Conservation (phyloP, 2,113 vertebrate species). For the Elanoides forficatus region DNA sequence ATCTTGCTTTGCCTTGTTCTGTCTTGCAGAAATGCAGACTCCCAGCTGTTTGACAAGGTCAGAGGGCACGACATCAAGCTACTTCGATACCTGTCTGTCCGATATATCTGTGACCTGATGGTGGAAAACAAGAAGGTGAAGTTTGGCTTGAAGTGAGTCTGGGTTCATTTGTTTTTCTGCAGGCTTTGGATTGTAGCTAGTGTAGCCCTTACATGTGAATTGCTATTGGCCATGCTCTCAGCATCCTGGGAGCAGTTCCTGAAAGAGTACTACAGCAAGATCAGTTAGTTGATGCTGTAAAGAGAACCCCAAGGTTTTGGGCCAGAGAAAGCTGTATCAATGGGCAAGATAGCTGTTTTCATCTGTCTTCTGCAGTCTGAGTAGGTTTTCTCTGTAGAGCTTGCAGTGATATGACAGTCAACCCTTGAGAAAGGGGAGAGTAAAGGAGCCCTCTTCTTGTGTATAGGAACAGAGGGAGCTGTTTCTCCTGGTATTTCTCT, state of each 20-base stretch:
- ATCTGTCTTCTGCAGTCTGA: neutral
- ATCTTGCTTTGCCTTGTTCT: neutral
- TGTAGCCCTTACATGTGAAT: neutral
- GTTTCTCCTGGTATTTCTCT: neutral
- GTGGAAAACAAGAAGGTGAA: slow-evolving; percentile 99
- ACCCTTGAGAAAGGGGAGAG: neutral
- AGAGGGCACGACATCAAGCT: slow-evolving; percentile 95
- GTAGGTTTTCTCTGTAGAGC: neutral
- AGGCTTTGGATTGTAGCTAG: neutral
- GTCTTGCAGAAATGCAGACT: slow-evolving; percentile 88
- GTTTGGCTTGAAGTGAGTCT: slow-evolving; percentile 96
- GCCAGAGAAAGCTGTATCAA: neutral
- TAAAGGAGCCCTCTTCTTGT: neutral
- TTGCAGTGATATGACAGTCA: neutral
- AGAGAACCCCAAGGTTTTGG: neutral
- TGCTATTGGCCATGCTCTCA: neutral
- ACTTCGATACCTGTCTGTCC: slow-evolving; percentile 92
- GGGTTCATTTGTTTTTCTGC: neutral
- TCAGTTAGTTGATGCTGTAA: neutral
- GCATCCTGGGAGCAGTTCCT: neutral
- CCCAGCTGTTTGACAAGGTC: slow-evolving; percentile 96
- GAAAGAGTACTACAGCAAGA: neutral
- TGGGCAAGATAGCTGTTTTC: neutral
- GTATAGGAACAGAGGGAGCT: neutral
- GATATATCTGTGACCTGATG: slow-evolving; percentile 98